Conservation (phyloP, 2,888 invertebrate genomes). For the Timandra comae region DNA sequence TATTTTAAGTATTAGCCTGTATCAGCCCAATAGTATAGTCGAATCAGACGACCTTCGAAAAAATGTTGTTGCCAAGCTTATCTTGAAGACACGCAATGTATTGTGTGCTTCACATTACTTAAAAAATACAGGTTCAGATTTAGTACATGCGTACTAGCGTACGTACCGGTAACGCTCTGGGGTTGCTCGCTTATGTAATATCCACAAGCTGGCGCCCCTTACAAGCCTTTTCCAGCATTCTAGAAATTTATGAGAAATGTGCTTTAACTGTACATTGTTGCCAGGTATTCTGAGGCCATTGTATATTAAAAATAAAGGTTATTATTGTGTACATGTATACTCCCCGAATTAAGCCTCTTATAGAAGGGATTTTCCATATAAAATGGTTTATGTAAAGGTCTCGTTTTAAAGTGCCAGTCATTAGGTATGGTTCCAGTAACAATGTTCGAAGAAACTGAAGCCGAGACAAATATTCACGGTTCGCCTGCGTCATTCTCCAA, state of each 20-base stretch:
- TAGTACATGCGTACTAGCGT: constrained; percentile 21
- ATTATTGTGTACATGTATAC: background rate
- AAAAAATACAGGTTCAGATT: constrained; percentile 38
- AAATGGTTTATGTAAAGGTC: constrained; percentile 19
- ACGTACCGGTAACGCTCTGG: constrained; percentile 12
- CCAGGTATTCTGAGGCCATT: constrained; percentile 2
- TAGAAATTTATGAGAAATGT: constrained; percentile 9
- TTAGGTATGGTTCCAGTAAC: constrained; percentile 28
- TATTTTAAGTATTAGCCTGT: constrained; percentile 18
- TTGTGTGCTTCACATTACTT: constrained; percentile 35
- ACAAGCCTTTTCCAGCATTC: constrained; percentile 9
- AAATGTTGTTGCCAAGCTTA: constrained; percentile 45
- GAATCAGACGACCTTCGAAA: constrained; percentile 33
- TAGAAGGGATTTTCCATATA: constrained; percentile 2
- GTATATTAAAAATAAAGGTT: background rate
- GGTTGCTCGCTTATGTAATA: constrained; percentile 36
- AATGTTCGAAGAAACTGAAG: constrained; percentile 29
- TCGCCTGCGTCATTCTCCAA: constrained; percentile 26
- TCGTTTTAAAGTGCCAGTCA: constrained; percentile 31
- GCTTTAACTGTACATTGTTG: constrained; percentile 9
- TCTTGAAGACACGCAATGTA: constrained; percentile 50
- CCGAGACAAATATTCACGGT: constrained; percentile 36
- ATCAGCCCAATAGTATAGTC: constrained; percentile 26
- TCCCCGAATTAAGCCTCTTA: background rate
- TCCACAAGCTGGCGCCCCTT: constrained; percentile 30